Evolutionary conservation across 2,888 invertebrate species (phyloP).

Genomic region (Sinohyriopsis cumingii): DNA sequence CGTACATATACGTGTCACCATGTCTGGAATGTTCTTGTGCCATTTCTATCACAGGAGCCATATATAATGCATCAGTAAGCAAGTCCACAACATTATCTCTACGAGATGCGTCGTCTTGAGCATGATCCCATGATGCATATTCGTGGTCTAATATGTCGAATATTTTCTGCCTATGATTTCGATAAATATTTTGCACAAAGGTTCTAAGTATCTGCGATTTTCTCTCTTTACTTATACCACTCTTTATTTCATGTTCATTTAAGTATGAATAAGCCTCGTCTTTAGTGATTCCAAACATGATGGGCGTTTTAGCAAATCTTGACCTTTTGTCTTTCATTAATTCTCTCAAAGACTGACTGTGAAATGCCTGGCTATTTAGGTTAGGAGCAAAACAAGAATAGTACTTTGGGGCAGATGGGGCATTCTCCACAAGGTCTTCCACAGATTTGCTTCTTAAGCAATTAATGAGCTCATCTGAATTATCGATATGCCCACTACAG

Average conservation of each 20-base stretch:
- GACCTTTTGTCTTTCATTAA: conserved; percentile 41
- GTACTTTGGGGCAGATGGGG: conserved; percentile 63
- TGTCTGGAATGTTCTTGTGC: conserved; percentile 89
- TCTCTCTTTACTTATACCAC: conserved; percentile 93
- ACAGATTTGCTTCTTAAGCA: conserved; percentile 79
- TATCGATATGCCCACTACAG: conserved; percentile 52
- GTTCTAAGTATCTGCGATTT: conserved; percentile 91
- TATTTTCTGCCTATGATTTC: conserved; percentile 93
- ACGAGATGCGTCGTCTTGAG: conserved; percentile 82
- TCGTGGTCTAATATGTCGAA: conserved; percentile 95
- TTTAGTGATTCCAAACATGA: conserved; percentile 66
- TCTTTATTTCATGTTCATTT: conserved; percentile 85
- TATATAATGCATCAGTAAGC: conserved; percentile 89
- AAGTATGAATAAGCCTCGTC: conserved; percentile 88
- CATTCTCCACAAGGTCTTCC: conserved; percentile 74
- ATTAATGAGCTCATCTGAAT: conserved; percentile 49
- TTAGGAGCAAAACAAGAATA: conserved; percentile 67
- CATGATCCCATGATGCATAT: conserved; percentile 89
- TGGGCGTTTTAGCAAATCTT: conserved; percentile 55
- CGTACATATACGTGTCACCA: conserved; percentile 72
- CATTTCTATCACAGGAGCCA: conserved; percentile 88
- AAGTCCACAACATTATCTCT: conserved; percentile 89
- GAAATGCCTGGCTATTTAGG: conserved; percentile 31
- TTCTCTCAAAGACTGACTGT: conserved; percentile 32
- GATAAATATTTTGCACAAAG: conserved; percentile 90